phyloP scores from a whole-genome alignment of 1,140 invertebrate species.

The Tribolium castaneum region DNA sequence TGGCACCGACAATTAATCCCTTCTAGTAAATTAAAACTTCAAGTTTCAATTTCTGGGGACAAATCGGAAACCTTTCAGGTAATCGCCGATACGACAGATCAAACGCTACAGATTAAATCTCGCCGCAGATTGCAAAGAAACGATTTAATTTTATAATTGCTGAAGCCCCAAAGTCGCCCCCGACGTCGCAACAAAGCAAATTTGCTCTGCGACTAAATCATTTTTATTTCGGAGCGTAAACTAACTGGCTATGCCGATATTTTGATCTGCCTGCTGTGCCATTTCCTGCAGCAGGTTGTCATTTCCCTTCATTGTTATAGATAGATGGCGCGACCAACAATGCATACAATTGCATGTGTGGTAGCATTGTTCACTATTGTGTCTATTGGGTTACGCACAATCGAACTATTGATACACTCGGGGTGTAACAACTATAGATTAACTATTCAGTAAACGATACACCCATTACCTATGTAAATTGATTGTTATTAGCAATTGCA shows the following conservation, averaged over 20 bases:
- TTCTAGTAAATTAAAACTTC: constrained; percentile 15
- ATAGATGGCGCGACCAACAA: constrained; percentile 58
- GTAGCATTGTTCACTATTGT: constrained; percentile 56
- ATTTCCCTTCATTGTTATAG: constrained; percentile 58
- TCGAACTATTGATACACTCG: constrained; percentile 58
- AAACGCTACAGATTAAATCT: constrained; percentile 22
- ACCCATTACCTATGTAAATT: constrained; percentile 60
- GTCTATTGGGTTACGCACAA: constrained; percentile 53
- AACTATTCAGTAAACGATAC: constrained; percentile 61
- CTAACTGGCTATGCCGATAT: background rate
- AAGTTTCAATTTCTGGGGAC: constrained; percentile 25
- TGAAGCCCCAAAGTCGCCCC: background rate
- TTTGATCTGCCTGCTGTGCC: constrained; percentile 37
- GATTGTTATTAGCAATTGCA: constrained; percentile 55
- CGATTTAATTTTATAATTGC: constrained; percentile 29
- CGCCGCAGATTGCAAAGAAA: constrained; percentile 10
- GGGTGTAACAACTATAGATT: constrained; percentile 60
- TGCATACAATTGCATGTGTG: constrained; percentile 61
- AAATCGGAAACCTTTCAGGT: constrained; percentile 35
- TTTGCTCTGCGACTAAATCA: background rate
- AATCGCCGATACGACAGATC: constrained; percentile 16
- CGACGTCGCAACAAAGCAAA: background rate
- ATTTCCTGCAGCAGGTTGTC: constrained; percentile 58
- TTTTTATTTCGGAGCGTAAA: background rate
- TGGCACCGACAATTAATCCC: constrained; percentile 30